Evolutionary conservation across 2,888 invertebrate species (phyloP), one percentile per base, ranked within the genome.

Genomic region (Drosophila hamatofila): DNA sequence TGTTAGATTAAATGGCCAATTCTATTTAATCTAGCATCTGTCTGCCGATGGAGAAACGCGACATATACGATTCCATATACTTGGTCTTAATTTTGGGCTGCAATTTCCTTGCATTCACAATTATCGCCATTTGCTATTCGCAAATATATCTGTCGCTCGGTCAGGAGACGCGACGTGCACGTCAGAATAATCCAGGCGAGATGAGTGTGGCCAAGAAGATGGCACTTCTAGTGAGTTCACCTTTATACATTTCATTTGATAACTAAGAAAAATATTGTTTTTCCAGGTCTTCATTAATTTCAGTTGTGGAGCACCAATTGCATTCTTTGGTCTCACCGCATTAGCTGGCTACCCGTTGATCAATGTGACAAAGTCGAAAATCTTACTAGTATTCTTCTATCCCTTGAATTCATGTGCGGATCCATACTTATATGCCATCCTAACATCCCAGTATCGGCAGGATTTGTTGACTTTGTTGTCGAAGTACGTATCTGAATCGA

Each of bases 341-440:
- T 93, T 98, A 41, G 95, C 97, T 1, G 97, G 97, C 0, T 95
- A 94, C 80, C 97, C 98, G 0, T 93, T 98, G 72, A 97, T 98
- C 48, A 96, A 96, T 81, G 96, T 98, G 0, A 96, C 96, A 9
- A 95, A 96, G 84, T 96, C 96, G 0, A 96, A 96, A 92, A 96
- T 98, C 55, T 93, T 97, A 14, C 93, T 97, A 70, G 97, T 98
- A 11, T 97, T 98, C 91, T 97, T 98, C 91, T 97, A 98, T 91
- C 98, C 98, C 0, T 93, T 98, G 71, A 98, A 98, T 93, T 96
- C 97, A 0, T 97, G 97, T 91, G 97, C 98, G 42, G 98, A 98
- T 93, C 98, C 98, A 0, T 98, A 97, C 93, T 93, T 98, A 4
- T 98, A 98, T 92, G 98, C 97, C 21, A 96, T 98, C 80, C 94